These are phyloP conservation scores for Periparus ater DNA, from an alignment of 2,797 vertebrate genomes.

Conservation along the genomic window DNA sequence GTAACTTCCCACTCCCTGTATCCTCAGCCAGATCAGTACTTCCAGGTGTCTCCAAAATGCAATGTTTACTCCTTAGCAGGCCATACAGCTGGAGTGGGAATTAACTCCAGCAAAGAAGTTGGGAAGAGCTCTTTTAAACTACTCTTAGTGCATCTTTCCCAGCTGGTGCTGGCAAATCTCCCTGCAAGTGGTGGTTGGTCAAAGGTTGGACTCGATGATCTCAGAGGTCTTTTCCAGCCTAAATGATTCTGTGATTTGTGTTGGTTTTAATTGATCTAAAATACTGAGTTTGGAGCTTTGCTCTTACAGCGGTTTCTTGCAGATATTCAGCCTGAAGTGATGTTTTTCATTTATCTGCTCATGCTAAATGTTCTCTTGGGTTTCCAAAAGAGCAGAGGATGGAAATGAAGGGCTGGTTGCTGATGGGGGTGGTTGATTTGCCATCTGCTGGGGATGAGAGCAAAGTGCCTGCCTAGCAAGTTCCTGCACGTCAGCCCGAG, in stretches of 20 bases:
- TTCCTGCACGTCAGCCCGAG: background rate
- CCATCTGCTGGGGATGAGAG: background rate
- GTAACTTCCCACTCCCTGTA: background rate
- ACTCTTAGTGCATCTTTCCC: background rate
- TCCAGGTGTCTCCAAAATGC: background rate
- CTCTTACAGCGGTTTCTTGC: background rate
- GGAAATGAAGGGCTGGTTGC: background rate
- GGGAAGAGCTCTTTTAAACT: background rate
- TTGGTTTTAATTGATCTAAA: background rate
- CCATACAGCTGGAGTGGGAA: background rate
- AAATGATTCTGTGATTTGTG: background rate
- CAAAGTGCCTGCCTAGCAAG: background rate
- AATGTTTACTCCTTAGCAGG: background rate
- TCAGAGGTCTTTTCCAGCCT: background rate
- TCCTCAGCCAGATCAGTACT: background rate
- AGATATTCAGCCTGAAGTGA: background rate
- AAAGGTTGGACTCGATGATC: background rate
- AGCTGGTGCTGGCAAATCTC: background rate
- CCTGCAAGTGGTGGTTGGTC: background rate
- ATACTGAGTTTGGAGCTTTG: background rate
- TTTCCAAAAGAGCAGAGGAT: background rate
- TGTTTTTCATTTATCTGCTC: background rate
- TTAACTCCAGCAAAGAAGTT: background rate
- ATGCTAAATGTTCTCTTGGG: background rate
- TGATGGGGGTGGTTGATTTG: background rate